A percentile compares a stretch with the other conserved stretches of the same genome.
Conservation (phyloP, 2,797 vertebrate species). For the Lacerta agilis region DNA sequence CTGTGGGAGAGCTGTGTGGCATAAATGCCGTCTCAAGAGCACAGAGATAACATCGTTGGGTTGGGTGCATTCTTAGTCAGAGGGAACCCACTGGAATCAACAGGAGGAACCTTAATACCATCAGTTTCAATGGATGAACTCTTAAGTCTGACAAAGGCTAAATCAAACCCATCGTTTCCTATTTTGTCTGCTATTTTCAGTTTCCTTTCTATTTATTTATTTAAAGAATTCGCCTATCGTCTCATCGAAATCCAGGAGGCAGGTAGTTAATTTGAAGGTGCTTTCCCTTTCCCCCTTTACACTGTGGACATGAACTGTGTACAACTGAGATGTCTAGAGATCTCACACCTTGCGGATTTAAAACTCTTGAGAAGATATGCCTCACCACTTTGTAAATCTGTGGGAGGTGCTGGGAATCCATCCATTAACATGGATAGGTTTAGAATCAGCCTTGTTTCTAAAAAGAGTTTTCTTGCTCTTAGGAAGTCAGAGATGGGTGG, state of each 20-base stretch:
- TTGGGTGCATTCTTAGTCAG: no score
- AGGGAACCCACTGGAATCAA: not conserved
- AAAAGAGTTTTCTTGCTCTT: not conserved
- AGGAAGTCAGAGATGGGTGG: not conserved
- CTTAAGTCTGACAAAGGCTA: not conserved
- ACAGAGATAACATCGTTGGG: no score
- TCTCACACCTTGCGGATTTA: not conserved
- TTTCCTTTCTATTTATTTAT: not conserved
- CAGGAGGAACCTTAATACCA: no score
- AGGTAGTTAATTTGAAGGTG: not conserved
- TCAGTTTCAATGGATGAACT: not conserved
- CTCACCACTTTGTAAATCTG: not conserved
- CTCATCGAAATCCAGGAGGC: no score
- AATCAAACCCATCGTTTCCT: not conserved
- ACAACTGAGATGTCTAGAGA: not conserved
- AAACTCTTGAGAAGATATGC: not conserved
- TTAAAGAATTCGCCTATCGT: no score
- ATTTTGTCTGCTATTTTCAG: not conserved
- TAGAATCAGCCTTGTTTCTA: not conserved
- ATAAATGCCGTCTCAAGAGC: not conserved
- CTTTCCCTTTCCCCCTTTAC: not conserved
- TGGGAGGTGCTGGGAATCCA: not conserved
- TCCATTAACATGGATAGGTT: not conserved
- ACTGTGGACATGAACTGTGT: not conserved
- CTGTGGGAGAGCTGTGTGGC: not conserved